A percentile compares a stretch with the other conserved stretches of the same genome.
Evolutionary conservation across 2,113 vertebrate genomes (phyloP).

Genomic region (Propithecus coquereli): DNA sequence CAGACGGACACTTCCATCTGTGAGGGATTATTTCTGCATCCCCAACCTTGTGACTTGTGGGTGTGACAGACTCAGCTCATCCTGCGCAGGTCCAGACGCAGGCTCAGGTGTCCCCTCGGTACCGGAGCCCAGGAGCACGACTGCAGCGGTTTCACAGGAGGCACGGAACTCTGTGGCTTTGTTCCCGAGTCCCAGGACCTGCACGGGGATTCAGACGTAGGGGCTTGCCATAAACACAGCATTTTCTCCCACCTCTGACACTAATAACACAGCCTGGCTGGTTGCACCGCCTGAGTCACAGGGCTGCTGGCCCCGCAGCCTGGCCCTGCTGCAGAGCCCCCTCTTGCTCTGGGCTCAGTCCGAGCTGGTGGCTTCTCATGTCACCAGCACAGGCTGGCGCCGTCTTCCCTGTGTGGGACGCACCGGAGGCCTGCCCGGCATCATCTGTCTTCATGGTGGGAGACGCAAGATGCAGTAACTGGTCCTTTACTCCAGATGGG

Average conservation of each 20-base stretch:
- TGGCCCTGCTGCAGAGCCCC: neutral
- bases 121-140: neutral
- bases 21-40: neutral
- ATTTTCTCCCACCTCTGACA: accelerated
- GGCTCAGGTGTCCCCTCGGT: too few relatives aligned
- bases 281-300: neutral
- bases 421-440: neutral
- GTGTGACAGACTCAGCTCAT: neutral
- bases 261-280: neutral
- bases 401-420: neutral
- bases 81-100: neutral
- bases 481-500: neutral
- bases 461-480: accelerated
- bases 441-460: neutral
- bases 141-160: neutral
- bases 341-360: neutral
- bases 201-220: neutral
- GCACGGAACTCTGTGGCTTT: too few relatives aligned
- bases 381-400: neutral
- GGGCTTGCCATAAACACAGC: accelerated
- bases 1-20: neutral
- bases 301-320: neutral
- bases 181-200: neutral
- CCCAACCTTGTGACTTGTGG: neutral
- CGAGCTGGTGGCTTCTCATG: accelerated